Evolutionary conservation across 2,113 vertebrate genomes (phyloP).

Genomic region (Urocitellus parryii): DNA sequence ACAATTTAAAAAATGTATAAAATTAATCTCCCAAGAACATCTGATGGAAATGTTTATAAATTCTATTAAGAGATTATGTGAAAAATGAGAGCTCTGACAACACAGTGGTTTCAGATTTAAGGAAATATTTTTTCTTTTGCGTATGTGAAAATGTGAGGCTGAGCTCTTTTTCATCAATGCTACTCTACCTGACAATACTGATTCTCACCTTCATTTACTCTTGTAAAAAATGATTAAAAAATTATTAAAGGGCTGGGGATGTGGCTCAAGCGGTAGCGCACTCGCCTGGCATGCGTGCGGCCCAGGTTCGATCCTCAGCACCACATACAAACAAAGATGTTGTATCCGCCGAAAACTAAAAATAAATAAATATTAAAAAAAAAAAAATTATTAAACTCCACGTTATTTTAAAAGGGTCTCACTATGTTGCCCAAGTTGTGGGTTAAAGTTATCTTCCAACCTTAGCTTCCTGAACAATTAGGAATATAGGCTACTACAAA

Average conservation of each 20-base stretch:
- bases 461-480: not conserved
- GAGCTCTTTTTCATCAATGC: not conserved
- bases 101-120: not conserved
- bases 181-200: not conserved
- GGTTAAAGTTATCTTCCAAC: not conserved
- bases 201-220: not conserved
- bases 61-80: not conserved
- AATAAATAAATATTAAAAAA: constrained; percentile 20
- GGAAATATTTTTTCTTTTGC: not conserved
- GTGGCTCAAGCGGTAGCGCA: no score
- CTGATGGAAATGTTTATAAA: not conserved
- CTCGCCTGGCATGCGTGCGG: no score
- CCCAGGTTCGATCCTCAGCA: no score
- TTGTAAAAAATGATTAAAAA: not conserved
- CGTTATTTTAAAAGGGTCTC: not conserved
- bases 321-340: no score
- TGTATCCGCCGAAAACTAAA: no score
- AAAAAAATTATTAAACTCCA: not conserved
- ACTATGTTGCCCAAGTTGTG: not conserved
- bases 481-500: no score
- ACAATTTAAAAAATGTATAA: not conserved
- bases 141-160: not conserved
- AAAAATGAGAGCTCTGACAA: not conserved
- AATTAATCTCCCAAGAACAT: not conserved
- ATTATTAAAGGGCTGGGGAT: no score